These are phyloP conservation scores for Lacerta bilineata DNA, from an alignment of 2,797 vertebrate genomes.

Conservation along the genomic window DNA sequence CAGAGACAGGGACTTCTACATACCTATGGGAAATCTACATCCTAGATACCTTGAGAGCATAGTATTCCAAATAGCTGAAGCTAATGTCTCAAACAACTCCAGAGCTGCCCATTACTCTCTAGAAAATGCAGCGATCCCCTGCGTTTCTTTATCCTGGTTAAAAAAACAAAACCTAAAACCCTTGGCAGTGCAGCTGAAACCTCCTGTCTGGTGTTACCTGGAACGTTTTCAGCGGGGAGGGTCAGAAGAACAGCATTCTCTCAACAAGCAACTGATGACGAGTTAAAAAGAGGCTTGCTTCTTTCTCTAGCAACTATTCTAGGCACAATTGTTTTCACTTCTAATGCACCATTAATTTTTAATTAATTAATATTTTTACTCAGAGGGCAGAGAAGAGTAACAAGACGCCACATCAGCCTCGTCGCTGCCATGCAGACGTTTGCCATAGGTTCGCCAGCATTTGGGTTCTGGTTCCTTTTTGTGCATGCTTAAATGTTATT, in stretches of 20 bases:
- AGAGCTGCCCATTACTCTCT: neutral
- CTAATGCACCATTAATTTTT: constrained; percentile 5
- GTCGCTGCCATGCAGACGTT: neutral
- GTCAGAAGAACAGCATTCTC: constrained; percentile 29
- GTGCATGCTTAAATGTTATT: neutral
- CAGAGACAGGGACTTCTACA: neutral
- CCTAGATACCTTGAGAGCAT: neutral
- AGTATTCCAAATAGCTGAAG: neutral
- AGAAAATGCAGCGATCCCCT: neutral
- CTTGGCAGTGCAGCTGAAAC: fast-evolving
- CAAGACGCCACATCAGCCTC: neutral
- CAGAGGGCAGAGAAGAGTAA: neutral
- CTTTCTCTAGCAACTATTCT: neutral
- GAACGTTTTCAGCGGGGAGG: neutral
- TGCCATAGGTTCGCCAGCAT: constrained; percentile 43
- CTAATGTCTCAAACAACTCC: constrained; percentile 6
- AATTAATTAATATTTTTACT: constrained; percentile 9
- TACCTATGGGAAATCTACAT: neutral
- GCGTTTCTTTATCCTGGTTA: neutral
- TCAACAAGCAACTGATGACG: constrained; percentile 18
- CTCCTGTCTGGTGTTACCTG: neutral
- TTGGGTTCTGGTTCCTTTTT: constrained; percentile 19
- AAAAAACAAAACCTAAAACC: neutral
- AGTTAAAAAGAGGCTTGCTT: neutral
- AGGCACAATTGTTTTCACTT: constrained; percentile 11